Conservation (phyloP, 2,113 vertebrate genomes). For the Tympanuchus pallidicinctus region DNA sequence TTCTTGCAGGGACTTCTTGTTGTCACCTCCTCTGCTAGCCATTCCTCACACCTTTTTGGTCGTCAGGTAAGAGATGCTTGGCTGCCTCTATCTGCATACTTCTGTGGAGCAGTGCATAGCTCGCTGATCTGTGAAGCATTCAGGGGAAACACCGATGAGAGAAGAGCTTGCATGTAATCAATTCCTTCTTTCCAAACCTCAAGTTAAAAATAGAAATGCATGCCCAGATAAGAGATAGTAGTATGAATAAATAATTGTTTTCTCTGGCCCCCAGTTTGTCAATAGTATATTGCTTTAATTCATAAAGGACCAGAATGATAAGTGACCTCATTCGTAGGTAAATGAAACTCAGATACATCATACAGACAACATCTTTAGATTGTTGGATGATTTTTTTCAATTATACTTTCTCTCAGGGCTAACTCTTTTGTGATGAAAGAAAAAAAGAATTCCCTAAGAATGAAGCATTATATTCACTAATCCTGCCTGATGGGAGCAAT, state of each 20-base stretch:
- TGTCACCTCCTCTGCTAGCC: background rate
- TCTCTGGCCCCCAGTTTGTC: background rate
- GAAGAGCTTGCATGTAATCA: conserved; percentile 16
- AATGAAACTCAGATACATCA: background rate
- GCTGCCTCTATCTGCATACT: background rate
- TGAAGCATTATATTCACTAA: background rate
- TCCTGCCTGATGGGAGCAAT: background rate
- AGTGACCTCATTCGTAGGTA: conserved; percentile 54
- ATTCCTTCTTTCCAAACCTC: conserved; percentile 13
- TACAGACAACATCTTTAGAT: background rate
- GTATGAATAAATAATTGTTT: conserved; percentile 58
- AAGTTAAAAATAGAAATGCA: conserved; percentile 57
- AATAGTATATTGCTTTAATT: background rate
- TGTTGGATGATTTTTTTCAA: background rate
- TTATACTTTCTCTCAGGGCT: background rate
- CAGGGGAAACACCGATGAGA: background rate
- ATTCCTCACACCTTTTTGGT: background rate
- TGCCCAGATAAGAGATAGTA: background rate
- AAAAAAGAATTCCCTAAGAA: background rate
- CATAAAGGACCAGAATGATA: background rate
- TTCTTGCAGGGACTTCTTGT: background rate
- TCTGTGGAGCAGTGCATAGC: background rate
- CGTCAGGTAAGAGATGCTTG: fast-evolving
- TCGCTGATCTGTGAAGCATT: background rate
- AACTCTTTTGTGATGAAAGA: background rate